Base-by-base conservation (phyloP, 2,797 vertebrate genomes). In the Choloepus didactylus region DNA sequence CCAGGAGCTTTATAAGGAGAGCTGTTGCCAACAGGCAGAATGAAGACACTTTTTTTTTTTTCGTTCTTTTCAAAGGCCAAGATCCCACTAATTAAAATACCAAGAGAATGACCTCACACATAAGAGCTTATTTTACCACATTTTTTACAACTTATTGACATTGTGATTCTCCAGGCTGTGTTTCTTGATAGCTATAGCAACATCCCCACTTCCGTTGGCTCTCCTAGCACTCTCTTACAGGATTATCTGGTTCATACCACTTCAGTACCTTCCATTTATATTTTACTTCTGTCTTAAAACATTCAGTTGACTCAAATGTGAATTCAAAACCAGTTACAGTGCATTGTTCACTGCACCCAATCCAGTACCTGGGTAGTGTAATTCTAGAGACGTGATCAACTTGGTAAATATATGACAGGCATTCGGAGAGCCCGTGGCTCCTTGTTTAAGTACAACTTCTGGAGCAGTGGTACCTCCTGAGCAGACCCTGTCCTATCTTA, bases 71-170 rank as follows among this genome's bases (percentile, higher is more conserved):
- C 93, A 35, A 35, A 35, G 35, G 35, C 35, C 35, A 35, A 35
- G 35, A 35, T 35, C 35, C 35, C 35, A 35, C 84, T 98, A 96
- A 97, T 97, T 98, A 96, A 97, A 95, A 94, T 86, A 95, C 23
- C 94, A 66, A 67, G 31, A 95, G 59, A 97, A 95, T 6, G 91
- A 60, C 77, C 82, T n/a, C 77, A 92, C 67, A n/a, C 1, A 35
- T 82, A 94, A 92, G 76, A 60, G 66, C 41, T 97, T 96, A 95
- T 96, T 92, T 94, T 91, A 70, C 49, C 86, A 79, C 38, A 88
- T 97, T 97, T 98, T 96, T 86, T 89, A 27, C 97, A 95, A 97
- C 70, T 81, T 92, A 15, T 54, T 5, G 70, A 93, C 69, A 77
- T 79, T 97, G 96, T 93, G 88, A 95, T 35, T 35, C 35, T 35